These are phyloP conservation scores for Nothobranchius furzeri DNA, from an alignment of 2,113 vertebrate genomes.

Conservation along the genomic window DNA sequence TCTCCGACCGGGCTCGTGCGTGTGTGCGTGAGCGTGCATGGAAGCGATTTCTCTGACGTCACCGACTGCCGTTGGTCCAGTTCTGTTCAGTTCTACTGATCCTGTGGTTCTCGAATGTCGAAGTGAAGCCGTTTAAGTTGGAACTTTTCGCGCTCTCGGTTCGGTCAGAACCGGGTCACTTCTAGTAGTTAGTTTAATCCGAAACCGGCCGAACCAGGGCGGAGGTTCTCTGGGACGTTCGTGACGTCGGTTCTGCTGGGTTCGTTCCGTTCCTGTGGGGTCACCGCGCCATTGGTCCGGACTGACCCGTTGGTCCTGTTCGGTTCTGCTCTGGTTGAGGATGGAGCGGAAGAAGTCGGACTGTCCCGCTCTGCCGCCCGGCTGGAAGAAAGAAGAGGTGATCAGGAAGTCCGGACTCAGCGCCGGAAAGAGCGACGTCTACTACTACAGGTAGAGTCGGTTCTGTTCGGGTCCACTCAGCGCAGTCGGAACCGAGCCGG, in stretches of 20 bases:
- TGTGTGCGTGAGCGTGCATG: constrained; percentile 13
- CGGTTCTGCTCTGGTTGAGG: constrained; percentile 1
- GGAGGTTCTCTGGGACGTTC: constrained; percentile 16
- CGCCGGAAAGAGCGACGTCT: constrained; percentile 74
- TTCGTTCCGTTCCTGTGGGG: background rate
- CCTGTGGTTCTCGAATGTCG: background rate
- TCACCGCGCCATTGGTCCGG: constrained; percentile 11
- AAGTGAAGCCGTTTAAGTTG: background rate
- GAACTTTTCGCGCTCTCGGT: background rate
- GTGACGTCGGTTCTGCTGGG: constrained; percentile 48
- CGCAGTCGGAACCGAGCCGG: background rate
- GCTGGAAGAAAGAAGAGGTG: constrained; percentile 76
- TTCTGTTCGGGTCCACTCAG: background rate
- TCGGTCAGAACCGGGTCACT: constrained; percentile 6
- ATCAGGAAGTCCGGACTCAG: constrained; percentile 76
- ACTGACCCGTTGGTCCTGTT: background rate
- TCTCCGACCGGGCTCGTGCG: constrained; percentile 16
- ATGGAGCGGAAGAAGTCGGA: constrained; percentile 72
- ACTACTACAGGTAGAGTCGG: constrained; percentile 74
- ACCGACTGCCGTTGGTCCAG: constrained; percentile 58
- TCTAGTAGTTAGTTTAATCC: background rate
- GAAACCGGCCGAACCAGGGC: constrained; percentile 15
- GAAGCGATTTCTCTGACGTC: constrained; percentile 49
- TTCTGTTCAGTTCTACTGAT: constrained; percentile 20
- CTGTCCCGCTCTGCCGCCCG: constrained; percentile 69